Conservation (phyloP, 2,113 vertebrate species). For the Cynopterus brachyotis region DNA sequence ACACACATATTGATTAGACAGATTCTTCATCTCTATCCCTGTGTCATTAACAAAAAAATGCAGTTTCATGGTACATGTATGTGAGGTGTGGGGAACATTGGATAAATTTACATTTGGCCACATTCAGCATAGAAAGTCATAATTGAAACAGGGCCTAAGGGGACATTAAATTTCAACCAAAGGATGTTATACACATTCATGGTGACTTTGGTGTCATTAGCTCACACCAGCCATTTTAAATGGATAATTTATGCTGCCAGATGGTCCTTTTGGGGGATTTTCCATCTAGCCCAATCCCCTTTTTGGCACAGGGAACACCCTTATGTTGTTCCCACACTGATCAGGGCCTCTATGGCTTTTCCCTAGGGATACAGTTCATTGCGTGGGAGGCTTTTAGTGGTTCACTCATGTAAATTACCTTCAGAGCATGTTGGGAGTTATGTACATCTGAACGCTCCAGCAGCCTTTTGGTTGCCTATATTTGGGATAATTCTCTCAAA, state of each 20-base stretch:
- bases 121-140: conserved; percentile 61
- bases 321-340: conserved; percentile 71
- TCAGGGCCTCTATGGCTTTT: conserved; percentile 41
- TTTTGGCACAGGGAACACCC: conserved; percentile 70
- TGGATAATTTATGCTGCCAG: conserved; percentile 74
- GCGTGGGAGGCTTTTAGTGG: conserved; percentile 70
- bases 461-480: conserved; percentile 36
- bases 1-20: background rate
- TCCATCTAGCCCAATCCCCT: conserved; percentile 70
- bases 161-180: conserved; percentile 61
- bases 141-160: conserved; percentile 67
- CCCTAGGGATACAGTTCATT: conserved; percentile 65
- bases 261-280: conserved; percentile 71
- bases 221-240: conserved; percentile 68
- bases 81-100: background rate
- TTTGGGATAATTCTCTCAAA: conserved; percentile 43
- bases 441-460: conserved; percentile 26
- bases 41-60: conserved; percentile 33
- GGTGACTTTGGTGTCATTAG: conserved; percentile 72
- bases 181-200: conserved; percentile 65
- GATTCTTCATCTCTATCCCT: background rate
- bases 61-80: conserved; percentile 10
- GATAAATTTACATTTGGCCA: conserved; percentile 35
- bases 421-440: conserved; percentile 40
- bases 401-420: conserved; percentile 63